A percentile compares a stretch with the other conserved stretches of the same genome.
phyloP scores from a whole-genome alignment of 2,797 vertebrate species.

The Cyclopterus lumpus region DNA sequence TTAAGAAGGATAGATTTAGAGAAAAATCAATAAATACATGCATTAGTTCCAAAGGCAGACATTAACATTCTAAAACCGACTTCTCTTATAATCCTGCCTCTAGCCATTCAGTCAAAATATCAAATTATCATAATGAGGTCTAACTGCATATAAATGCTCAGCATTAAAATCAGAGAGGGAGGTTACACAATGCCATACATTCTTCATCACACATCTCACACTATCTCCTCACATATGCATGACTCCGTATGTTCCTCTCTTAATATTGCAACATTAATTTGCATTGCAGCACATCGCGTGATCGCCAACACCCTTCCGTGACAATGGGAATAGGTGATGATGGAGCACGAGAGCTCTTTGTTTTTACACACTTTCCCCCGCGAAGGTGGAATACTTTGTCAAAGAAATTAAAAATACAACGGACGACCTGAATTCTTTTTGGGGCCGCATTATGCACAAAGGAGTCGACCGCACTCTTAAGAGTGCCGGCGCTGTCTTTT shows the following conservation, averaged over 20 bases:
- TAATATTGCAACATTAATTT: constrained; percentile 42
- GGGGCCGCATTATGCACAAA: constrained; percentile 71
- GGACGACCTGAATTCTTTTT: constrained; percentile 63
- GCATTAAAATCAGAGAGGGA: constrained; percentile 75
- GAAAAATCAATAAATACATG: constrained; percentile 85
- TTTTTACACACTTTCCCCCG: constrained; percentile 54
- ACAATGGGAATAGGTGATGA: constrained; percentile 58
- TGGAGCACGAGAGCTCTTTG: constrained; percentile 41
- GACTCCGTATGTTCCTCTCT: constrained; percentile 30
- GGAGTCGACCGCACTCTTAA: constrained; percentile 64
- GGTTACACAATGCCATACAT: constrained; percentile 61
- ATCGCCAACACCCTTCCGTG: constrained; percentile 32
- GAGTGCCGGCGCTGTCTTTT: constrained; percentile 71
- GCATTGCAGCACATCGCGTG: constrained; percentile 36
- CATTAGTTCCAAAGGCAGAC: constrained; percentile 82
- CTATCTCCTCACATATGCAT: constrained; percentile 27
- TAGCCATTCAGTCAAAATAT: constrained; percentile 85
- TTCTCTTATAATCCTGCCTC: constrained; percentile 80
- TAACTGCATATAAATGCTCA: constrained; percentile 87
- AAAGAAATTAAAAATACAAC: constrained; percentile 78
- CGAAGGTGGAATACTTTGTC: constrained; percentile 70
- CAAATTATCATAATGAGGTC: constrained; percentile 88
- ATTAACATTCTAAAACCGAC: constrained; percentile 83
- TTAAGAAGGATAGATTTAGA: constrained; percentile 81
- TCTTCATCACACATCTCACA: constrained; percentile 51